These are phyloP conservation scores for Amblyopsis hoosieri DNA, from an alignment of 2,797 vertebrate genomes.

Conservation along the genomic window DNA sequence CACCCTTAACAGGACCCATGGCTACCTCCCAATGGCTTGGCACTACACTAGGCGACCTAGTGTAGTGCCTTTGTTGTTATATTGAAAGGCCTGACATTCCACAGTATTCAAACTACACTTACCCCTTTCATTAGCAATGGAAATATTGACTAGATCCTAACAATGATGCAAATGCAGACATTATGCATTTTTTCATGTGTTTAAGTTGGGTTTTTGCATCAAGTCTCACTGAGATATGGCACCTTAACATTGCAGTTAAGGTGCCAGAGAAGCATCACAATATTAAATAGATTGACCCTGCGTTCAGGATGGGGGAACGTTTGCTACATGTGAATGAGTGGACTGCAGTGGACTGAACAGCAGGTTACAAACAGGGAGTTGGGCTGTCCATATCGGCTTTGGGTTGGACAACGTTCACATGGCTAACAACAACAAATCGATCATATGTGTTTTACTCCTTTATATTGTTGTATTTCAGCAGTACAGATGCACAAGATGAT, in stretches of 20 bases:
- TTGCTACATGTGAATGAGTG: too few relatives aligned
- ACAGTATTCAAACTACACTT: conserved; percentile 39
- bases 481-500: too few relatives aligned
- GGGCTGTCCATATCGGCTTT: too few relatives aligned
- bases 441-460: too few relatives aligned
- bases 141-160: conserved; percentile 57
- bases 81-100: conserved; percentile 49
- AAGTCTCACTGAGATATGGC: conserved; percentile 4
- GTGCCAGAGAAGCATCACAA: too few relatives aligned
- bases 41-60: conserved; percentile 46
- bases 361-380: too few relatives aligned
- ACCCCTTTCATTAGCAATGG: conserved; percentile 58
- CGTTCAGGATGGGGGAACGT: too few relatives aligned
- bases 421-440: too few relatives aligned
- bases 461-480: too few relatives aligned
- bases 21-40: conserved; percentile 57
- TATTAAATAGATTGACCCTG: too few relatives aligned
- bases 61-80: conserved; percentile 58
- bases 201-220: conserved; percentile 31
- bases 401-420: too few relatives aligned
- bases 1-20: conserved; percentile 44
- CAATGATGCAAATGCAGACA: conserved; percentile 54
- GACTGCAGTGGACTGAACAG: too few relatives aligned
- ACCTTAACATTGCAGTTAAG: not conserved
- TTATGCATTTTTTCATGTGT: conserved; percentile 43